Evolutionary conservation across 2,888 invertebrate species (phyloP).

Genomic region (Agrilus mali): DNA sequence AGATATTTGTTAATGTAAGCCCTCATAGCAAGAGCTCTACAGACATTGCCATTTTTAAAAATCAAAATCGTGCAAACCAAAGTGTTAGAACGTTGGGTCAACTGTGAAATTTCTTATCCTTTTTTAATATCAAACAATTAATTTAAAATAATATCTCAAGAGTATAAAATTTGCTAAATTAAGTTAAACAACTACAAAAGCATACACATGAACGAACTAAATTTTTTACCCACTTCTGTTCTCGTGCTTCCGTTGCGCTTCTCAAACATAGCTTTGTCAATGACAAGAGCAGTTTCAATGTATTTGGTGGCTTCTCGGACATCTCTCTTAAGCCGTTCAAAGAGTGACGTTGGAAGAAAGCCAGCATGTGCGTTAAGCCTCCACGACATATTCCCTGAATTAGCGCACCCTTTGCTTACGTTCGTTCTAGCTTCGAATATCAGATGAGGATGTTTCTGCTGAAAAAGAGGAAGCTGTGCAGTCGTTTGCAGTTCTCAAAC

Average conservation of each 20-base stretch:
- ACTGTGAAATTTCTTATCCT: no score
- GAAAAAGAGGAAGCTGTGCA: conserved; percentile 47
- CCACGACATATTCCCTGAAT: conserved; percentile 64
- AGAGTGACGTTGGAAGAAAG: conserved; percentile 35
- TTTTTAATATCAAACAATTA: no score
- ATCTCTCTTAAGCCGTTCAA: conserved; percentile 46
- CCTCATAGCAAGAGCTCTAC: no score
- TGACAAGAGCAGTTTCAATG: conserved; percentile 90
- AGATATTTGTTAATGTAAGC: no score
- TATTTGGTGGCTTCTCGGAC: conserved; percentile 86
- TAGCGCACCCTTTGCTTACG: conserved; percentile 85
- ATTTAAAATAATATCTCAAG: no score
- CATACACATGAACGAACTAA: no score
- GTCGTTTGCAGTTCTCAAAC: conserved; percentile 19
- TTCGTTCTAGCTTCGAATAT: conserved; percentile 91
- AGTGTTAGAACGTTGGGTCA: no score
- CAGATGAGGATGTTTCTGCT: conserved; percentile 96
- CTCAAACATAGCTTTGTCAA: conserved; percentile 95
- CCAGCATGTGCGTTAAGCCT: conserved; percentile 40
- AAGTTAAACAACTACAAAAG: no score
- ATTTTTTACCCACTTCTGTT: conserved; percentile 46
- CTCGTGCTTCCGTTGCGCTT: conserved; percentile 80
- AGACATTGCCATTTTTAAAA: no score
- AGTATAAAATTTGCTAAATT: no score
- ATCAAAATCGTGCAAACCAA: no score